Conservation (phyloP, 2,797 vertebrate species). For the Menidia menidia region DNA sequence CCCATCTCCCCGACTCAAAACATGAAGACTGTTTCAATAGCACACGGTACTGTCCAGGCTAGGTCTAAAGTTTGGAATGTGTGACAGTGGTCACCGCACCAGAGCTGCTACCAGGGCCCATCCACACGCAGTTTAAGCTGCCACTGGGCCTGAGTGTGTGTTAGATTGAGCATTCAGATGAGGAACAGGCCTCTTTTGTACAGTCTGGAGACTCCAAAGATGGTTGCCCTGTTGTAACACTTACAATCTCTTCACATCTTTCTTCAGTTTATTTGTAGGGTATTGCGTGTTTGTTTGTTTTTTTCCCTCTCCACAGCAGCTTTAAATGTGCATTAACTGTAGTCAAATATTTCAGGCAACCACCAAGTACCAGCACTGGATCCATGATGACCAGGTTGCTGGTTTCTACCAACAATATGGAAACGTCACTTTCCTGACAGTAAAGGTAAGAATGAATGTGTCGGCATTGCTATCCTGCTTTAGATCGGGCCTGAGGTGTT, state of each 20-base stretch:
- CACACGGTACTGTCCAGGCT: too few relatives aligned
- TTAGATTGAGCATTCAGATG: too few relatives aligned
- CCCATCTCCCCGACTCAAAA: background rate
- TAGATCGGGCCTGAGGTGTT: background rate
- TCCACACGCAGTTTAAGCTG: too few relatives aligned
- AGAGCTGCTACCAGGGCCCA: too few relatives aligned
- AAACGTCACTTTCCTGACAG: constrained; percentile 83
- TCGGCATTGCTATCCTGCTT: background rate
- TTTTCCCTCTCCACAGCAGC: background rate
- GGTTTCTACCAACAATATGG: constrained; percentile 84
- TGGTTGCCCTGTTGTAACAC: too few relatives aligned
- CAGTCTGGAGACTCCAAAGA: too few relatives aligned
- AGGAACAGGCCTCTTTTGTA: too few relatives aligned
- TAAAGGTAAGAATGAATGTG: constrained; percentile 75
- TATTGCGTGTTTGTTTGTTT: background rate
- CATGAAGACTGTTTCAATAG: background rate
- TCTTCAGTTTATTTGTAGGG: background rate
- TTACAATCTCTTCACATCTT: background rate
- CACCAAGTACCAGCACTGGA: constrained; percentile 73
- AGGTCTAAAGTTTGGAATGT: too few relatives aligned
- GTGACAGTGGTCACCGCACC: too few relatives aligned
- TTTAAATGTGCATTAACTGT: background rate
- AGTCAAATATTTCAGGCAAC: constrained; percentile 64
- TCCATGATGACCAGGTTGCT: constrained; percentile 77
- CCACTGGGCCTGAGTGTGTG: too few relatives aligned